These are phyloP conservation scores for Paelopatides confundens DNA, from an alignment of 53 echinoderm and acorn worm species.

Conservation along the genomic window DNA sequence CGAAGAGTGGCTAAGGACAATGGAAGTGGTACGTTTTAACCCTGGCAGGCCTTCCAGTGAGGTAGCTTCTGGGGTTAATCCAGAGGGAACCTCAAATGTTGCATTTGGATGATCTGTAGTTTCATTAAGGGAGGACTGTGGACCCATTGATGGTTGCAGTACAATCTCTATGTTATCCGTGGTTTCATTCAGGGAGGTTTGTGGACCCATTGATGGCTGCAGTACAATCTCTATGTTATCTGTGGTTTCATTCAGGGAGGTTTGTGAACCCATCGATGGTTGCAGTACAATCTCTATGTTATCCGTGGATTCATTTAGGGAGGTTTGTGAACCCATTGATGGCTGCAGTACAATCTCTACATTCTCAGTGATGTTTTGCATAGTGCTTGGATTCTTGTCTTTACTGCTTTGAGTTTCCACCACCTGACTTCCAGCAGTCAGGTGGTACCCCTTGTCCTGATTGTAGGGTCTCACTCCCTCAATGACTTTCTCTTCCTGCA, in stretches of 20 bases:
- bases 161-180: too few relatives aligned
- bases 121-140: not conserved
- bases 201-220: not conserved
- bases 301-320: not conserved
- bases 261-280: not conserved
- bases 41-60: not conserved
- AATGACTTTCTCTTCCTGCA: not conserved
- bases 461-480: not conserved
- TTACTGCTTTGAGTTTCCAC: not conserved
- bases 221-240: not conserved
- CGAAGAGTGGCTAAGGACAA: not conserved
- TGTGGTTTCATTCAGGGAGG: not conserved
- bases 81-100: not conserved
- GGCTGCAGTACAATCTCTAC: not conserved
- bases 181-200: too few relatives aligned
- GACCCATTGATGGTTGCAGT: not conserved
- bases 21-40: not conserved
- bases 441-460: not conserved
- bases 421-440: too few relatives aligned
- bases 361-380: not conserved
- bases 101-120: not conserved
- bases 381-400: not conserved
- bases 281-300: not conserved
- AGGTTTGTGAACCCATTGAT: too few relatives aligned
- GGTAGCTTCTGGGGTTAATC: not conserved